Conservation (phyloP, 1,140 invertebrate genomes). For the Atta texana region DNA sequence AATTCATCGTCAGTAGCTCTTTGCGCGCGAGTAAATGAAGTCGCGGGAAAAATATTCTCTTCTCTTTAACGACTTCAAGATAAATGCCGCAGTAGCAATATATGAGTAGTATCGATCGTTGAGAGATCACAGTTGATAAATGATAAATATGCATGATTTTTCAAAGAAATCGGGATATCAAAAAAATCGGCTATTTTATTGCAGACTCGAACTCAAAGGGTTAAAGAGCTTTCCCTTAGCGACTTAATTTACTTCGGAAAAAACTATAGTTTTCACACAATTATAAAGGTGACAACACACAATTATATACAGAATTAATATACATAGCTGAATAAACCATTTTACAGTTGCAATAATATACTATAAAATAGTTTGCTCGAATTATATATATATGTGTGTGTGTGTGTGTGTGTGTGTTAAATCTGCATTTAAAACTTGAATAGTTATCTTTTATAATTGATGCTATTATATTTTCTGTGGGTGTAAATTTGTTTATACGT, state of each 20-base stretch:
- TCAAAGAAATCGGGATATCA: not conserved
- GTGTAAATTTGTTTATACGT: too few relatives aligned
- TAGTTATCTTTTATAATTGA: too few relatives aligned
- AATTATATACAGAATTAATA: too few relatives aligned
- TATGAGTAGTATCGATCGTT: not conserved
- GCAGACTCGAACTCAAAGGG: not conserved
- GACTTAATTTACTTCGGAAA: not conserved
- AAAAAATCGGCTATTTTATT: conserved; percentile 17
- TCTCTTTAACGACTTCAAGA: not conserved
- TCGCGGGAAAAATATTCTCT: not conserved
- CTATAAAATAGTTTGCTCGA: too few relatives aligned
- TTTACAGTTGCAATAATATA: too few relatives aligned
- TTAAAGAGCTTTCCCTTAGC: not conserved
- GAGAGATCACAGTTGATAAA: not conserved
- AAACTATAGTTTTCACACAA: too few relatives aligned
- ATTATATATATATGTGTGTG: too few relatives aligned
- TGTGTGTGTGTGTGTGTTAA: too few relatives aligned
- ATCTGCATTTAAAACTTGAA: too few relatives aligned
- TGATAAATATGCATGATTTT: conserved; percentile 19
- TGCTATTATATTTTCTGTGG: too few relatives aligned
- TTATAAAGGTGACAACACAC: too few relatives aligned
- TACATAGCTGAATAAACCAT: too few relatives aligned
- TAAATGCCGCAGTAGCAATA: not conserved
- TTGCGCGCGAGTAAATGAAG: not conserved
- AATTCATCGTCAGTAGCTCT: not conserved